Conservation (phyloP, 2,113 vertebrate genomes). For the Sinocyclocheilus maitianheensis region DNA sequence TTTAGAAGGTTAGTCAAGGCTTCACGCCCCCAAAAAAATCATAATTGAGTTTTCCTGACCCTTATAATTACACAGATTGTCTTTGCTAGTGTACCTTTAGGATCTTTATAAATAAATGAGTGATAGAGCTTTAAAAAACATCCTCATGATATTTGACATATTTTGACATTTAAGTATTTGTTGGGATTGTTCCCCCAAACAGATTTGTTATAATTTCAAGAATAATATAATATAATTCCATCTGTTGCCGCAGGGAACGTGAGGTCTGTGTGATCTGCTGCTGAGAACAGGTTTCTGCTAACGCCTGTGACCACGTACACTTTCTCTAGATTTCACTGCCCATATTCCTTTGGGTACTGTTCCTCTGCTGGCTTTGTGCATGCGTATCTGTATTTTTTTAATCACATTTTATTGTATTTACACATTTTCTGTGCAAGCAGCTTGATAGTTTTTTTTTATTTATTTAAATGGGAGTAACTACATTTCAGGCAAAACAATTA, state of each 20-base stretch:
- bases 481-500: too few relatives aligned
- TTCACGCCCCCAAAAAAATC: neutral
- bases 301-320: neutral
- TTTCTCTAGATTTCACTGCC: neutral
- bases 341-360: neutral
- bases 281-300: conserved; percentile 15
- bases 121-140: neutral
- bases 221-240: neutral
- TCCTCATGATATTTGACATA: too few relatives aligned
- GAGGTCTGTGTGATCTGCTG: neutral
- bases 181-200: neutral
- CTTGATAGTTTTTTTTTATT: neutral
- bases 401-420: neutral
- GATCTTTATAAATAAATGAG: neutral
- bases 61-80: neutral
- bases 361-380: neutral
- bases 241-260: neutral
- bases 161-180: neutral
- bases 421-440: neutral
- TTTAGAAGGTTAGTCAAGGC: conserved; percentile 11
- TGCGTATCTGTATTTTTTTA: neutral
- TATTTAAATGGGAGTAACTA: neutral
- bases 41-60: neutral
- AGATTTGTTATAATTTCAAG: neutral
- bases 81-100: neutral